Base-by-base conservation (phyloP, 2,888 invertebrate species). In the Nipponacmea schrenckii region DNA sequence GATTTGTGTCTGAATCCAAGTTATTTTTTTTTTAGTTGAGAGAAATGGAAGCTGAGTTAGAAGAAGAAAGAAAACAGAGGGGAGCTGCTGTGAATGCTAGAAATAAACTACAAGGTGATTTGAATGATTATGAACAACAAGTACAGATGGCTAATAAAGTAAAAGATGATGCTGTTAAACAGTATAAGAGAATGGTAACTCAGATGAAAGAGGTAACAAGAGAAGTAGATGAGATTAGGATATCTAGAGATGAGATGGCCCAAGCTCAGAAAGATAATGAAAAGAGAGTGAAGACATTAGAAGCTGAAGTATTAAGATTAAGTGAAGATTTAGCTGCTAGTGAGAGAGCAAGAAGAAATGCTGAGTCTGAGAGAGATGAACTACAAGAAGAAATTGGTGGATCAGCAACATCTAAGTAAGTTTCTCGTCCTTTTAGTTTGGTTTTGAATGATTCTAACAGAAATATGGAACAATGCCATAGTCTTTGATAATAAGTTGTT, bases 151-250 rank as follows among this genome's bases (percentile, higher is more conserved):
- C 97, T 84, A 96, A 95, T 88, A 96, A 97, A 90, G 91, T 96
- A 78, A 98, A 98, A 87, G 99, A 99, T 85, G 98, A 99, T 89
- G 96, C 96, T 0, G 91, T 96, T 74, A 97, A 98, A 88, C 98
- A 98, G 87, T 92, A 98, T 86, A 97, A 97, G 91, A 96, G 97
- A 87, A 91, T 96, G 20, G 80, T 83, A 71, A 82, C 83, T 14
- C 84, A 84, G 78, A 82, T 84, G 80, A 86, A 86, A 90, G 98
- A 98, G 87, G 94, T 94, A 70, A 92, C 94, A 68, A 92, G 96
- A 62, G 97, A 97, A 87, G 94, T 95, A 1, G 97, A 97, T 84
- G 97, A 97, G 87, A 94, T 96, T 0, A 92, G 95, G 78, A 92
- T 93, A 0, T 92, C 94, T 0, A 92, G 95, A 67, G 97, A 97